A percentile compares a stretch with the other conserved stretches of the same genome.
phyloP scores from a whole-genome alignment of 2,888 invertebrate species.

The Eupithecia centaureata region DNA sequence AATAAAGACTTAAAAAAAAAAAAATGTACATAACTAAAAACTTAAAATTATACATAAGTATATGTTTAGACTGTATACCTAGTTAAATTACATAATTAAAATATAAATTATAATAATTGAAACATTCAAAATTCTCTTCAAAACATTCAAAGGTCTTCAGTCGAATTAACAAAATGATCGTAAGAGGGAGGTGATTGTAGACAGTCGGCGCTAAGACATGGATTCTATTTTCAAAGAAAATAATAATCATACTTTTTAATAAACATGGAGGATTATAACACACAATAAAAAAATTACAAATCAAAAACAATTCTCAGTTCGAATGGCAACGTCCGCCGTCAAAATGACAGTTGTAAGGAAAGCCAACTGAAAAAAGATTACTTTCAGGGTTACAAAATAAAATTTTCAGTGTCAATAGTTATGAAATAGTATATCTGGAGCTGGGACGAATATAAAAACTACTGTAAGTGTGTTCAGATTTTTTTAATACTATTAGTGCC shows the following conservation, averaged over 20 bases:
- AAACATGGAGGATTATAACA: neutral
- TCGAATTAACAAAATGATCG: too few relatives aligned
- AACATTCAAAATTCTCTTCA: too few relatives aligned
- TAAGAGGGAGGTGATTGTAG: too few relatives aligned
- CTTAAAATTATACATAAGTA: too few relatives aligned
- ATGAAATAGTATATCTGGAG: slow-evolving; percentile 58
- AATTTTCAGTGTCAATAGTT: slow-evolving; percentile 75
- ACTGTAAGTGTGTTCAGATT: slow-evolving; percentile 60
- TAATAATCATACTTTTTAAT: neutral
- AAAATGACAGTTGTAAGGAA: slow-evolving; percentile 65
- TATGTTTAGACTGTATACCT: too few relatives aligned
- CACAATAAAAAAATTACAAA: neutral
- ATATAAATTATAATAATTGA: too few relatives aligned
- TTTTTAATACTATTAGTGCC: neutral
- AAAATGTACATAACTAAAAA: too few relatives aligned
- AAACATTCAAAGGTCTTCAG: too few relatives aligned
- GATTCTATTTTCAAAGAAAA: too few relatives aligned
- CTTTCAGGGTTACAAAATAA: slow-evolving; percentile 81
- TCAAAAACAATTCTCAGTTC: slow-evolving; percentile 56
- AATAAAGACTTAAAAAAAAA: too few relatives aligned
- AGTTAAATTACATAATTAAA: too few relatives aligned
- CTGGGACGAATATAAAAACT: slow-evolving; percentile 46
- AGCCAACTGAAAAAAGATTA: slow-evolving; percentile 54
- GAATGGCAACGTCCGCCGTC: slow-evolving; percentile 46
- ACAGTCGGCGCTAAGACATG: too few relatives aligned